Percentiles rank a stretch among this genome's conserved stretches.
phyloP scores from a whole-genome alignment of 2,888 invertebrate genomes.

The Cheilosia grossa region DNA sequence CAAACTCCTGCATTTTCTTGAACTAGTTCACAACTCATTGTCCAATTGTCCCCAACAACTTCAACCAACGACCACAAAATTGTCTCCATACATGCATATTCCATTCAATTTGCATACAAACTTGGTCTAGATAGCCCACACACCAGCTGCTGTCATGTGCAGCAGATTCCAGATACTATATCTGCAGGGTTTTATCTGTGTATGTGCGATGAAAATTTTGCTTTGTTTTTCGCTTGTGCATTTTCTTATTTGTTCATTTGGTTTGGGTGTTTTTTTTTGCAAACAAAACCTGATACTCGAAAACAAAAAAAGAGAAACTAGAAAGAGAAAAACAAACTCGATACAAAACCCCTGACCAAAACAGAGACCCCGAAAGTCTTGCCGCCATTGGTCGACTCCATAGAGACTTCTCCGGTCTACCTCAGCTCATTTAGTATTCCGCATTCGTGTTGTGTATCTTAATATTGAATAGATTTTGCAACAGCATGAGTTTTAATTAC shows the following conservation, averaged over 20 bases:
- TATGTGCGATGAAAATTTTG: constrained; percentile 31
- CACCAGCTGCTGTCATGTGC: constrained; percentile 64
- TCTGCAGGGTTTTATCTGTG: constrained; percentile 11
- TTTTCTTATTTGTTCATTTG: constrained; percentile 29
- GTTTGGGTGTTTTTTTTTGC: not conserved
- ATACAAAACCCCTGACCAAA: constrained; percentile 14
- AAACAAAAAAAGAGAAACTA: not conserved
- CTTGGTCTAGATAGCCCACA: constrained; percentile 47
- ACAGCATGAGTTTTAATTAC: constrained; percentile 66
- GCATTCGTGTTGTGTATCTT: constrained; percentile 41
- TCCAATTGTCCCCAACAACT: constrained; percentile 46
- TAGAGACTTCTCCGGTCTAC: constrained; percentile 41
- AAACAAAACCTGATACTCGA: too few relatives aligned
- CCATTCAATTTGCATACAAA: constrained; percentile 66
- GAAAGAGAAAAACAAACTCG: constrained; percentile 10
- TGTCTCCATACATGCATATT: constrained; percentile 57
- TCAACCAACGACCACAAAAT: constrained; percentile 55
- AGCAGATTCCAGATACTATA: constrained; percentile 26
- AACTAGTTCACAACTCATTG: constrained; percentile 56
- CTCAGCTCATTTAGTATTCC: constrained; percentile 49
- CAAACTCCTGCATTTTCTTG: constrained; percentile 59
- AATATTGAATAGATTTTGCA: constrained; percentile 57
- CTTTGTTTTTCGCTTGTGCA: constrained; percentile 31
- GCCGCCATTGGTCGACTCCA: constrained; percentile 5
- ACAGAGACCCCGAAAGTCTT: not conserved